Conservation (phyloP, 2,113 vertebrate species). For the Syngnathus floridae region DNA sequence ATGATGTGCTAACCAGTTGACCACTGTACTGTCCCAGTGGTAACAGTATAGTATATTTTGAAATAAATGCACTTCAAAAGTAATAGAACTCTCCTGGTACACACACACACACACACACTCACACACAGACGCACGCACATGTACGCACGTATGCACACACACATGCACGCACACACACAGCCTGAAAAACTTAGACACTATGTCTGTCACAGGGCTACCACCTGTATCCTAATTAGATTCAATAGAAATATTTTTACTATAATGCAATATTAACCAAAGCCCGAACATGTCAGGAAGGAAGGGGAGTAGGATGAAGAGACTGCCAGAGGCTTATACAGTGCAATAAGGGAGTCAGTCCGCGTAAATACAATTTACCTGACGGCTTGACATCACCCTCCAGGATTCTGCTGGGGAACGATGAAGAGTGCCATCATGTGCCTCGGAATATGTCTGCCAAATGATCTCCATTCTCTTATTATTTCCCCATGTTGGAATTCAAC, state of each 20-base stretch:
- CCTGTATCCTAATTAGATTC: background rate
- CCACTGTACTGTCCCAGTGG: no score
- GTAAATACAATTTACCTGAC: conserved; percentile 6
- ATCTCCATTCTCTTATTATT: background rate
- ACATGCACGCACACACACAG: no score
- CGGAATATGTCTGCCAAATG: background rate
- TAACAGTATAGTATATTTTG: background rate
- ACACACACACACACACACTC: no score
- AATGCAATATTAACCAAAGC: background rate
- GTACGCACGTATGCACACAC: no score
- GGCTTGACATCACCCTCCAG: conserved; percentile 6
- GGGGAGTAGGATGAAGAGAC: background rate
- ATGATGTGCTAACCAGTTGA: no score
- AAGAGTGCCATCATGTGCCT: background rate
- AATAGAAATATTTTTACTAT: background rate
- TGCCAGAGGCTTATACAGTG: background rate
- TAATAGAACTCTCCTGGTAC: background rate
- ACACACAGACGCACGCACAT: no score
- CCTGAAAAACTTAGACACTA: background rate
- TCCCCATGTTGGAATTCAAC: background rate
- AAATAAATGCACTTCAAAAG: background rate
- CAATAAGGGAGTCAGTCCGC: conserved; percentile 5
- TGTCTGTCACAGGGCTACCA: background rate
- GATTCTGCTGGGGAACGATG: conserved; percentile 4
- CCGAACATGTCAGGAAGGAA: background rate